Evolutionary conservation across 2,888 invertebrate genomes (phyloP).

Genomic region (Amphipoea lucens): DNA sequence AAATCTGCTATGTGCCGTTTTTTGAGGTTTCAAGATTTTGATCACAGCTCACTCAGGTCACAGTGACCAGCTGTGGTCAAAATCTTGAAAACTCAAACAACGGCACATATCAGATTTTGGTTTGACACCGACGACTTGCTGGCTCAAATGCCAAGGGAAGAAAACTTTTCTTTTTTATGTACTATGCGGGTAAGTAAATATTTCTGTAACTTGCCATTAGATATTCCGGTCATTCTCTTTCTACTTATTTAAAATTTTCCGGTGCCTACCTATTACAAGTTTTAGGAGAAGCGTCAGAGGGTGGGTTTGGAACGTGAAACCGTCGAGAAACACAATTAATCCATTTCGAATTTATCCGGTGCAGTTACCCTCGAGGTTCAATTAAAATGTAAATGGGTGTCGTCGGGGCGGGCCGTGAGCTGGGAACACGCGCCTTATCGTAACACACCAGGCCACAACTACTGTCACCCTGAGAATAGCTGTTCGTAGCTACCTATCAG

Average conservation of each 20-base stretch:
- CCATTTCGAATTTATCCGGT: constrained; percentile 81
- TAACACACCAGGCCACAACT: constrained; percentile 58
- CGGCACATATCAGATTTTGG: too few species aligned
- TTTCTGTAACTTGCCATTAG: not conserved
- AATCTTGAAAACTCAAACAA: too few species aligned
- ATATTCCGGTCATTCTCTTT: constrained; percentile 2
- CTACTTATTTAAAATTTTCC: constrained; percentile 16
- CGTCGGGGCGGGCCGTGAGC: constrained; percentile 49
- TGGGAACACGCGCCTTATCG: constrained; percentile 59
- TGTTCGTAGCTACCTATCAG: constrained; percentile 21
- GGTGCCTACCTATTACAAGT: constrained; percentile 48
- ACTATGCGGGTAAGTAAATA: not conserved
- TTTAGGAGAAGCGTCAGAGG: constrained; percentile 47
- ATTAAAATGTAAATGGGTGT: constrained; percentile 85
- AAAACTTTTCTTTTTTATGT: not conserved
- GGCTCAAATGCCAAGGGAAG: not conserved
- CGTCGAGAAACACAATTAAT: constrained; percentile 79
- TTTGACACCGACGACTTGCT: not conserved
- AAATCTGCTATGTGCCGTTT: too few species aligned
- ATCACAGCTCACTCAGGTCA: too few species aligned
- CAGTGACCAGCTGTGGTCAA: too few species aligned
- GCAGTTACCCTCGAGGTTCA: constrained; percentile 80
- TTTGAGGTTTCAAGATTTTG: too few species aligned
- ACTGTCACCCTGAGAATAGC: constrained; percentile 43
- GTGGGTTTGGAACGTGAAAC: constrained; percentile 66